A percentile compares a stretch with the other conserved stretches of the same genome.
These are phyloP conservation scores for Tichodroma muraria DNA, from an alignment of 2,113 vertebrate genomes.

Conservation along the genomic window DNA sequence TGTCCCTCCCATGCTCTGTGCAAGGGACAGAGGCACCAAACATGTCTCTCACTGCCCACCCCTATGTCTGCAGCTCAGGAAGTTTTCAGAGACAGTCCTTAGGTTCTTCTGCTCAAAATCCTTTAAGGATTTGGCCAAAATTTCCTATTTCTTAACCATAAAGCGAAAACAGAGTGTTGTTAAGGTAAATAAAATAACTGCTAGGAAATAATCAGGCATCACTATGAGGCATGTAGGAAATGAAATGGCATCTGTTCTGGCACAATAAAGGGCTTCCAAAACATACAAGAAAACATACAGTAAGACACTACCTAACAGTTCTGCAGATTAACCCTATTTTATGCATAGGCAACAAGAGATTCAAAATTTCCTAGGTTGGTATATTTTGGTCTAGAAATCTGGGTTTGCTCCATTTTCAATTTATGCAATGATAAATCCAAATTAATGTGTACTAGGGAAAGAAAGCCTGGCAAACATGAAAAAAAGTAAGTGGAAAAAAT, in stretches of 20 bases:
- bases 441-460: background rate
- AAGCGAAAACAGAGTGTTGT: background rate
- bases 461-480: background rate
- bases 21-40: background rate
- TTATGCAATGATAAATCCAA: background rate
- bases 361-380: background rate
- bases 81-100: background rate
- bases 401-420: background rate
- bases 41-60: background rate
- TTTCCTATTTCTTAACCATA: background rate
- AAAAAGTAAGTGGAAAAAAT: background rate
- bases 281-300: background rate
- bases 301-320: background rate
- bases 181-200: background rate
- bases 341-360: background rate
- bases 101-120: background rate
- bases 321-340: background rate
- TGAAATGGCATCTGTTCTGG: background rate
- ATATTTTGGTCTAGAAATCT: background rate
- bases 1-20: rapidly evolving
- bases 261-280: background rate
- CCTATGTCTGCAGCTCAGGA: background rate
- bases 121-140: background rate
- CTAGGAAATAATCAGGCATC: background rate
- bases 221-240: background rate